Evolutionary conservation across 2,113 vertebrate species (phyloP).

Genomic region (Crotophaga sulcirostris): DNA sequence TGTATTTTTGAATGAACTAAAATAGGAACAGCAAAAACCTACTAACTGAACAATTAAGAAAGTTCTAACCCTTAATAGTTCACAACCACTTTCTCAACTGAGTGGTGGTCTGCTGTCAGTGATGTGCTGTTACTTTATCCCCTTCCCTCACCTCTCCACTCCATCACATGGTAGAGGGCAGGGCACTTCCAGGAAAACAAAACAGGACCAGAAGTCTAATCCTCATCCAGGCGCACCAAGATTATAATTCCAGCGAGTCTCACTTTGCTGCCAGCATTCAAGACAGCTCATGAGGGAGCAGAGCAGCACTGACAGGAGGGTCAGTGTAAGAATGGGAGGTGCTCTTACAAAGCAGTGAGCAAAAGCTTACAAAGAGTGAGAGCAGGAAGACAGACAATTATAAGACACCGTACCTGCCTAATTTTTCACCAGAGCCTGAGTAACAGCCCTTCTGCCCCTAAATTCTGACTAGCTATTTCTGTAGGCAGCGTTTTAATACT

Average conservation of each 20-base stretch:
- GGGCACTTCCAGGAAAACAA: neutral
- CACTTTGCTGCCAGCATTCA: neutral
- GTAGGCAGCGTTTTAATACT: neutral
- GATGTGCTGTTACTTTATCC: neutral
- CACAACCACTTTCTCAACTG: neutral
- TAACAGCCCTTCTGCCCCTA: neutral
- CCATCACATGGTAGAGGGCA: neutral
- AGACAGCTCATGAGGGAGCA: neutral
- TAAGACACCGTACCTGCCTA: neutral
- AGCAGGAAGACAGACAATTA: neutral
- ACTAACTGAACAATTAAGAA: neutral
- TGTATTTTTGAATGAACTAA: neutral
- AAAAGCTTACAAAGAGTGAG: neutral
- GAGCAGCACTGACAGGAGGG: neutral
- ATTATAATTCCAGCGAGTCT: neutral
- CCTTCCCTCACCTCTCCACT: neutral
- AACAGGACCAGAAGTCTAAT: neutral
- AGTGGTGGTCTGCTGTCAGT: rapidly evolving
- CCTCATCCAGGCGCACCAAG: neutral
- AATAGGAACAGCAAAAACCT: neutral
- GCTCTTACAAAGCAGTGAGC: neutral
- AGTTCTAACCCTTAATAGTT: neutral
- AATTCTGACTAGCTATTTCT: neutral
- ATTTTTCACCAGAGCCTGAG: neutral
- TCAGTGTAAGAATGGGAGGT: neutral